Evolutionary conservation across 2,888 invertebrate species (phyloP), one percentile per base, ranked within the genome.

Genomic region (Nymphalis polychloros): DNA sequence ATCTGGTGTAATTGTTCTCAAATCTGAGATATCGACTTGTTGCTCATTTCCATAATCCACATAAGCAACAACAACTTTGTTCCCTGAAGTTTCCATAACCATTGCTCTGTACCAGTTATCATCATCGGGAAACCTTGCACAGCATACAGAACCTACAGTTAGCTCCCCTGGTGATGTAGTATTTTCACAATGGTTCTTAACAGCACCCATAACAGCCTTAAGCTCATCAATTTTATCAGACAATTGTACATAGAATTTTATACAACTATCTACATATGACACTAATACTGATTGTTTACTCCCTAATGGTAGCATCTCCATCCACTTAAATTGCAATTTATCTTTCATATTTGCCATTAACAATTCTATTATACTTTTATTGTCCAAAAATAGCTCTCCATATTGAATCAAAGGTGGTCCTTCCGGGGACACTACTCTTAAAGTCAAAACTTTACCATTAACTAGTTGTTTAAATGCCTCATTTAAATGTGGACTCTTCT

Each of bases 31-130:
- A 8, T 93, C 85, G 1, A 97, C 94, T n/a, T 93, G 93, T 82
- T 98, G 98, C 79, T 97, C 96, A 87, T 99, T 99, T 8, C 99
- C 99, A 89, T 97, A 99, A 90, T 99, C 99, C 19, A 99, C 96
- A 88, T 98, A 99, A 3, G 95, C 93, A 1, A 99, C 96, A 66
- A 94, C 89, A 0, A 95, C 93, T 71, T 94, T 94, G 7, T 92
- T 92, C 1, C 90, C 92, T 47, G 93, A 93, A 6, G 95, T 87
- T 52, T 94, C 94, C 72, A 95, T 92, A 10, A 98, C 94, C 81
- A 95, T 94, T 0, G 97, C 98, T 74, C 99, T 93, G 85, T 99
- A 99, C 98, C 98, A 99, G 80, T 96, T 95, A 46, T 94, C 94
- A 85, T 97, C 97, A 61, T 90, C 94, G 59, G 95, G 94, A 81